Evolutionary conservation across 2,888 invertebrate species (phyloP).

Genomic region (Geotrupes spiniger): DNA sequence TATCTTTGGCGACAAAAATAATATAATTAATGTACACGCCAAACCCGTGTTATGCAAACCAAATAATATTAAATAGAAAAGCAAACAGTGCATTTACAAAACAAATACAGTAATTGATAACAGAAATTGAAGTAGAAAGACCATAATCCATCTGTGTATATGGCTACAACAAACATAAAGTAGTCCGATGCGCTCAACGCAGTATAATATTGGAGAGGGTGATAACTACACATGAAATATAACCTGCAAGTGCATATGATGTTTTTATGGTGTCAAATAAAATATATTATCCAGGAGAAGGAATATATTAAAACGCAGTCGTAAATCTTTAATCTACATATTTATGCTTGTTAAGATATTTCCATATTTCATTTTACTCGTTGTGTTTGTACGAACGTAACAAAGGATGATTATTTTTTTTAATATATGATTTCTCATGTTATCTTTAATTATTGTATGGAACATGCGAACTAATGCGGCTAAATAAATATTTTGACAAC

Average conservation of each 20-base stretch:
- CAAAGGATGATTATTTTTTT: no score
- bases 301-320: constrained; percentile 38
- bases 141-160: constrained; percentile 3
- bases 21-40: no score
- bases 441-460: no score
- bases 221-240: constrained; percentile 47
- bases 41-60: no score
- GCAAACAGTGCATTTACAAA: no score
- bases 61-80: no score
- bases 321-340: constrained; percentile 21
- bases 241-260: constrained; percentile 48
- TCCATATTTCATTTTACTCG: constrained; percentile 12
- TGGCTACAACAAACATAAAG: constrained; percentile 2
- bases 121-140: no score
- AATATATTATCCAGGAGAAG: constrained; percentile 44
- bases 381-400: background rate
- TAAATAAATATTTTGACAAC: no score
- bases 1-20: no score
- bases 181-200: constrained; percentile 1
- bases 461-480: no score
- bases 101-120: no score
- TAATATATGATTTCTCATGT: no score
- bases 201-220: constrained; percentile 33
- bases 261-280: constrained; percentile 48
- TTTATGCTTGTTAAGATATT: constrained; percentile 16